These are phyloP conservation scores for Parazoanthus atlanticus DNA, from an alignment of 92 coral and sea anemone genomes.

Conservation along the genomic window DNA sequence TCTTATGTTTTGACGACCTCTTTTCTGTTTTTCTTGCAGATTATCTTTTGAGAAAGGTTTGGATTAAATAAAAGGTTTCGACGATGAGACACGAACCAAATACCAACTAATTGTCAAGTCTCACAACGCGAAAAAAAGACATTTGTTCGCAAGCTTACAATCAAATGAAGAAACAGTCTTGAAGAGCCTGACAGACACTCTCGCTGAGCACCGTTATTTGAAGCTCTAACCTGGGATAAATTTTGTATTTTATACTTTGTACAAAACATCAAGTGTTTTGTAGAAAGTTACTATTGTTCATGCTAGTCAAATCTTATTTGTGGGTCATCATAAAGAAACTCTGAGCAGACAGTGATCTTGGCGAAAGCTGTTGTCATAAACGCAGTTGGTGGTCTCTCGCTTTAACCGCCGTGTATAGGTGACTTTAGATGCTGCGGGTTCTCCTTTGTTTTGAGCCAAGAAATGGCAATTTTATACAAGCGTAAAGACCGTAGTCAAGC, in stretches of 20 bases:
- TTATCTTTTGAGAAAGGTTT: constrained; percentile 17
- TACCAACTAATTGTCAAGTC: neutral
- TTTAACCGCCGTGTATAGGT: constrained; percentile 2
- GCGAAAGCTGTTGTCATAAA: neutral
- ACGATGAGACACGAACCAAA: neutral
- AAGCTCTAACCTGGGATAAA: neutral
- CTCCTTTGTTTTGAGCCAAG: neutral
- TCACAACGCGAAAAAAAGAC: neutral
- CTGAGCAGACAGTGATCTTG: constrained; percentile 16
- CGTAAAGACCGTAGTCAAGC: neutral
- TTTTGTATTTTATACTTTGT: neutral
- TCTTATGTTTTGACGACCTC: neutral
- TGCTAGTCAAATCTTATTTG: neutral
- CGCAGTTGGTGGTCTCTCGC: constrained; percentile 28
- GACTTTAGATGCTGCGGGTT: constrained; percentile 4
- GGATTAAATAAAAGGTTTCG: neutral
- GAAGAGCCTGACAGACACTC: neutral
- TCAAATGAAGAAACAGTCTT: neutral
- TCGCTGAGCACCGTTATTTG: neutral
- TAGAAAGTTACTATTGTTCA: neutral
- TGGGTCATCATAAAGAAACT: neutral
- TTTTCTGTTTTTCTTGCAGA: constrained; percentile 36
- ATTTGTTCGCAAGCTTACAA: neutral
- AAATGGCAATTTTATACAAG: neutral
- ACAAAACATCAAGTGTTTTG: neutral